Base-by-base conservation (phyloP, 1,140 invertebrate genomes). In the Ips nitidus region DNA sequence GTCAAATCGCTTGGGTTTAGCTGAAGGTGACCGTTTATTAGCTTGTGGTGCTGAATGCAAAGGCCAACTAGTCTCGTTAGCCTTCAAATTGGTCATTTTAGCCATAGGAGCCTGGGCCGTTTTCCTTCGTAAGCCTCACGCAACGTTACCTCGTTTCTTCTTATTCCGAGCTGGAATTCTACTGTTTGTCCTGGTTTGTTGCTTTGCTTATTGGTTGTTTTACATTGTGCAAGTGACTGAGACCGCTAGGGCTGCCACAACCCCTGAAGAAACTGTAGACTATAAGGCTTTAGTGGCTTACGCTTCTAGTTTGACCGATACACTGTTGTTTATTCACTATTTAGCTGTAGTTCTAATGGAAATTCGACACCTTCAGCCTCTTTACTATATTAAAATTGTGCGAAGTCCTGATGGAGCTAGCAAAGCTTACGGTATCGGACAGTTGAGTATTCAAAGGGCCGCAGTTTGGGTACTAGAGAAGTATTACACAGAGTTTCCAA, bases 181-280 rank as follows among this genome's bases (percentile, higher is more conserved):
- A 56, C 86, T 95, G 7, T 86, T 98, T 43, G 89, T 97, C n/a
- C 89, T 95, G 57, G 86, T 98, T 6, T 93, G 96, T 79, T 94
- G 91, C 65, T 96, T 98, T 83, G 91, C 95, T 8, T 98, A 95
- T 83, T 99, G 97, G 97, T 83, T 99, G 0, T 99, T 99, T 81
- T 99, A 98, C 79, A 90, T 94, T 75, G 94, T 97, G 52, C 90
- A 97, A 85, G 88, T 95, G 72, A 91, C 87, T 39, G 90, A 91
- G 81, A 89, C 87, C n/a, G 87, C 89, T 37, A 88, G 89, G 80
- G 89, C 90, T 66, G 83, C 89, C n/a, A 89, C 88, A 8, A 89
- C 91, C 47, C 88, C 87, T 6, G 90, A 91, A 73, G 91, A 92
- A 81, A 87, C 88, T 41, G 87, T 90, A 42, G 89, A 92, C 80